Percentiles rank a stretch among this genome's conserved stretches.
Conservation (phyloP, 2,113 vertebrate genomes). For the Indicator maculatus region DNA sequence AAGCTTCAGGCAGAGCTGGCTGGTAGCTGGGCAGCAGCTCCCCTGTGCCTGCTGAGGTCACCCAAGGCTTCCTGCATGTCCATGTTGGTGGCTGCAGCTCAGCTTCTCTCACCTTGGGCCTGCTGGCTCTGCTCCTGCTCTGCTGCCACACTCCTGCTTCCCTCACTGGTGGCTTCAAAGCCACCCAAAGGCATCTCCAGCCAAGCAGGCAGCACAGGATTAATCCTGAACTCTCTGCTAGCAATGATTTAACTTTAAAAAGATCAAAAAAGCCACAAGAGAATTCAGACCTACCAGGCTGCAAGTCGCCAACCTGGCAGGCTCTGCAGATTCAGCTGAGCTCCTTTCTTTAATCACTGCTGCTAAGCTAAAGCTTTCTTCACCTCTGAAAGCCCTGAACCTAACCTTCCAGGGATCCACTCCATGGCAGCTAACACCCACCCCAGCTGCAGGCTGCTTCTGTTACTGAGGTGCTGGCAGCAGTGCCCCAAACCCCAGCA, state of each 20-base stretch:
- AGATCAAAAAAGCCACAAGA: not conserved
- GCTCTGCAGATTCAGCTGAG: not conserved
- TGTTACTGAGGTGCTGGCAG: not conserved
- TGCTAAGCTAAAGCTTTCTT: not conserved
- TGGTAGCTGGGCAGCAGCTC: rapidly evolving
- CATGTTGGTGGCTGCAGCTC: not conserved
- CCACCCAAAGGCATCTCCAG: not conserved
- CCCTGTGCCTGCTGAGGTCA: not conserved
- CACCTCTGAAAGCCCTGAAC: not conserved
- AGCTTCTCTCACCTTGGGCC: too few species aligned
- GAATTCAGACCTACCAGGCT: not conserved
- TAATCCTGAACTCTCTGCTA: not conserved
- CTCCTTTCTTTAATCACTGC: not conserved
- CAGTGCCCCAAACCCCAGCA: not conserved
- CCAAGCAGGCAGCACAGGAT: not conserved
- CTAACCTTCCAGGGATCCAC: not conserved
- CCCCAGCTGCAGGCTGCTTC: not conserved
- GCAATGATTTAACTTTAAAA: not conserved
- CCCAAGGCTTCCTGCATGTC: rapidly evolving
- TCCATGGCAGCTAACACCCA: not conserved
- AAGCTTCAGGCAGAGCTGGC: rapidly evolving
- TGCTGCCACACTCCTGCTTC: not conserved
- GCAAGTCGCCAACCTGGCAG: not conserved
- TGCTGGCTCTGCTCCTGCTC: too few species aligned
- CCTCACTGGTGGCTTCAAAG: not conserved